Base-by-base conservation (phyloP, 2,888 invertebrate species). In the Polydesmus complanatus region DNA sequence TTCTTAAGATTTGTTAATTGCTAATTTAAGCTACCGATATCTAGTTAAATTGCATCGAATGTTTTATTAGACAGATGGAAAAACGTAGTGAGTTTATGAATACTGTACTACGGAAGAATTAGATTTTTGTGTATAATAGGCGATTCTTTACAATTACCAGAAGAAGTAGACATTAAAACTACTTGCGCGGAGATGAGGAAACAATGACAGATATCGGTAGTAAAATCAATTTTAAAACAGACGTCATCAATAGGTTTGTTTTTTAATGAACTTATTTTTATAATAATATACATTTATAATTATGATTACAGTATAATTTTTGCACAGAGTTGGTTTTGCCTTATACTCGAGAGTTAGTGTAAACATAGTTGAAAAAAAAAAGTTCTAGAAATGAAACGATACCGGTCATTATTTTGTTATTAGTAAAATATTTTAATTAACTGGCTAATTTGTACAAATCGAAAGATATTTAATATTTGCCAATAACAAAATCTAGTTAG, bases 221-320 rank as follows among this genome's bases (percentile, higher is more conserved):
- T 27, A 88, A 89, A 72, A 82, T 90, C 68, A 86, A 97, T 76
- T 79, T 77, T 18, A 72, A 81, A 19, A 77, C 95, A 51, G 91
- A 94, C 72, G 79, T 82, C 2, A 86, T 83, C 61, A 93, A 92
- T 70, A 86, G 83, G 83, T 83, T 70, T 71, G 71, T 66, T 47
- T 18, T 52, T 25, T 19, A 0, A 22, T 21, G 23, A 21, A 37
- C n/a, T 3, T 37, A 26, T 8, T 19, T 37, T 11, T 2, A n/a
- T 14, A 22, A 22, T n/a, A n/a, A n/a, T n/a, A n/a, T n/a, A 3
- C 23, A 54, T n/a, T 37, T 37, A 37, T 8, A 54, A 1, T 62
- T 58, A 5, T 37, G 37, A 37, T 8, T 37, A n/a, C 50, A n/a
- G n/a, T n/a, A n/a, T n/a, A n/a, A n/a, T 26, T 63, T 21, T 61